Conservation (phyloP, 2,113 vertebrate species). For the Pholis gunnellus region DNA sequence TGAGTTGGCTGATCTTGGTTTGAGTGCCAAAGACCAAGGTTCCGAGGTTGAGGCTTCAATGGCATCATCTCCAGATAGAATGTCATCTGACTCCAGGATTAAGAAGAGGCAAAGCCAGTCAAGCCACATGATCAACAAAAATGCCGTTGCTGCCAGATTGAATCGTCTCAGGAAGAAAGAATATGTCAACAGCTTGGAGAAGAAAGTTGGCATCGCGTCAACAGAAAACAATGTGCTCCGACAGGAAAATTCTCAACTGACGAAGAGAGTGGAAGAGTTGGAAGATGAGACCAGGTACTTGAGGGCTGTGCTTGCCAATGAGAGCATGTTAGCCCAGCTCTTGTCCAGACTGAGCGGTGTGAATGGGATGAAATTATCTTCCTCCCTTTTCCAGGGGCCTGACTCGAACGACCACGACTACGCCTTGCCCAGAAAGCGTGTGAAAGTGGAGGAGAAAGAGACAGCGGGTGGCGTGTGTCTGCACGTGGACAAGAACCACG, state of each 20-base stretch:
- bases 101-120: slow-evolving; percentile 61
- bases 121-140: slow-evolving; percentile 78
- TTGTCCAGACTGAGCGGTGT: slow-evolving; percentile 92
- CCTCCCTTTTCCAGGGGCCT: slow-evolving; percentile 92
- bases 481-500: slow-evolving; percentile 95
- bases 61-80: slow-evolving; percentile 58
- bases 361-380: slow-evolving; percentile 94
- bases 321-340: slow-evolving; percentile 93
- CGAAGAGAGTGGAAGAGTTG: slow-evolving; percentile 90
- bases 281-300: slow-evolving; percentile 96
- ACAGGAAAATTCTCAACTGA: slow-evolving; percentile 89
- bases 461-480: slow-evolving; percentile 92
- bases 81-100: slow-evolving; percentile 14
- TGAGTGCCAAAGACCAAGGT: slow-evolving; percentile 38
- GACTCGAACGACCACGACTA: slow-evolving; percentile 88
- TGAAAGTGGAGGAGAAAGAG: slow-evolving; percentile 86
- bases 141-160: slow-evolving; percentile 91
- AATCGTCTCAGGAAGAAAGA: slow-evolving; percentile 96
- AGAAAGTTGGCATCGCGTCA: slow-evolving; percentile 86
- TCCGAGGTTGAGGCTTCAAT: slow-evolving; percentile 33
- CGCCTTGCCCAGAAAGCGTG: slow-evolving; percentile 85
- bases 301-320: slow-evolving; percentile 95
- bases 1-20: slow-evolving; percentile 43
- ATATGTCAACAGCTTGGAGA: slow-evolving; percentile 91
- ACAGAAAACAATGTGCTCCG: slow-evolving; percentile 90